Percentiles rank a stretch among this genome's conserved stretches.
Evolutionary conservation across 2,888 invertebrate genomes (phyloP).

Genomic region (Drosophila ustulata): DNA sequence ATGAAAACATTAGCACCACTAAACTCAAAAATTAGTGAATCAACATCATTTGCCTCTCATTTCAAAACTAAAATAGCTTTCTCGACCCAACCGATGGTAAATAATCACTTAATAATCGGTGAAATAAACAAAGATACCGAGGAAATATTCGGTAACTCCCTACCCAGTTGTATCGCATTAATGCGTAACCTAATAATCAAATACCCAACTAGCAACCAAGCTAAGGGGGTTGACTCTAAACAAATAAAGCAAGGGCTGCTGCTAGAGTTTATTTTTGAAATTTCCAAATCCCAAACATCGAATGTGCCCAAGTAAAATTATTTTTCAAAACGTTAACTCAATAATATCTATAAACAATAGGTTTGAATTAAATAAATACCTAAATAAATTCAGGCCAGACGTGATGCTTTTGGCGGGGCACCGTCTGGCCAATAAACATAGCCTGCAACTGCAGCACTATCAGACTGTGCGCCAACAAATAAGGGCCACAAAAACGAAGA

Average conservation of each 20-base stretch:
- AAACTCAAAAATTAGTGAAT: neutral
- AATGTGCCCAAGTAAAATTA: conserved; percentile 7
- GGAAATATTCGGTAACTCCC: neutral
- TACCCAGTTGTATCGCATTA: neutral
- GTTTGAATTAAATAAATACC: conserved; percentile 3
- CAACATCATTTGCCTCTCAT: neutral
- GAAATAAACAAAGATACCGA: neutral
- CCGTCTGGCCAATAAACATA: neutral
- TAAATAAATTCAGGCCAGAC: conserved; percentile 7
- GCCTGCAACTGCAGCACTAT: neutral
- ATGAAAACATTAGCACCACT: neutral
- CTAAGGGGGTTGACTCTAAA: neutral
- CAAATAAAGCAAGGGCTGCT: neutral
- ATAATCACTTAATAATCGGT: neutral
- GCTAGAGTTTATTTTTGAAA: neutral
- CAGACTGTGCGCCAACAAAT: neutral
- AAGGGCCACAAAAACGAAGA: neutral
- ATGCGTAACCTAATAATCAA: neutral
- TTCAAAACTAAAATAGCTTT: neutral
- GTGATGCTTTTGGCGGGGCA: conserved; percentile 21
- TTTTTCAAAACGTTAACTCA: conserved; percentile 20
- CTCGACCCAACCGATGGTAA: too few relatives aligned
- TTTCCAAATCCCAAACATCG: too few relatives aligned
- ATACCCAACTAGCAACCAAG: neutral
- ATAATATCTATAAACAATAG: conserved; percentile 4